These are phyloP conservation scores for Pollenia amentaria DNA, from an alignment of 2,888 invertebrate species.

Conservation along the genomic window DNA sequence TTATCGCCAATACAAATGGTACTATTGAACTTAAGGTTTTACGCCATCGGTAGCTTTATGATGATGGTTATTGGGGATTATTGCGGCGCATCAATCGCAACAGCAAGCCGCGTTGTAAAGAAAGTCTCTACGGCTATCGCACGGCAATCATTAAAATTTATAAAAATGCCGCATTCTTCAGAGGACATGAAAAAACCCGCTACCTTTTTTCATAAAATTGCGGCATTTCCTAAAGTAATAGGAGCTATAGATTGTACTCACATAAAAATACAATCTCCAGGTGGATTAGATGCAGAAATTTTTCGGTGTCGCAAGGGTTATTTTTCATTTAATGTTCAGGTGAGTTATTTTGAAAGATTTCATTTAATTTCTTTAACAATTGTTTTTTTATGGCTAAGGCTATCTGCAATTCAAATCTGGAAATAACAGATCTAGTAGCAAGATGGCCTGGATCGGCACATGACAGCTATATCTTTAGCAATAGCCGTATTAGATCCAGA, in stretches of 20 bases:
- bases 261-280: conserved; percentile 59
- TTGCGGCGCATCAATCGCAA: neutral
- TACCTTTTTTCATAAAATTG: conserved; percentile 38
- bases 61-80: conserved; percentile 7
- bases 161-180: neutral
- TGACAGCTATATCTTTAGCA: conserved; percentile 57
- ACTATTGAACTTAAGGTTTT: neutral
- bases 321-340: conserved; percentile 53
- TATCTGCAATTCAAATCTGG: conserved; percentile 2
- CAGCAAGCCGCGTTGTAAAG: neutral
- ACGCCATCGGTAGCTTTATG: neutral
- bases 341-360: neutral
- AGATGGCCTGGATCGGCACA: conserved; percentile 65
- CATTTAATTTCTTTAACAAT: too few relatives aligned
- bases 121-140: neutral
- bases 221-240: conserved; percentile 56
- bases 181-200: neutral
- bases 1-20: neutral
- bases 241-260: conserved; percentile 65
- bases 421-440: conserved; percentile 55
- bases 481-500: conserved; percentile 32
- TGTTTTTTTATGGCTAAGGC: too few relatives aligned
- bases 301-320: conserved; percentile 57
- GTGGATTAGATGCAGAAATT: conserved; percentile 47
- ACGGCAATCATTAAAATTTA: neutral